These are phyloP conservation scores for Cyanoliseus patagonus DNA, from an alignment of 2,113 vertebrate genomes.

Conservation along the genomic window DNA sequence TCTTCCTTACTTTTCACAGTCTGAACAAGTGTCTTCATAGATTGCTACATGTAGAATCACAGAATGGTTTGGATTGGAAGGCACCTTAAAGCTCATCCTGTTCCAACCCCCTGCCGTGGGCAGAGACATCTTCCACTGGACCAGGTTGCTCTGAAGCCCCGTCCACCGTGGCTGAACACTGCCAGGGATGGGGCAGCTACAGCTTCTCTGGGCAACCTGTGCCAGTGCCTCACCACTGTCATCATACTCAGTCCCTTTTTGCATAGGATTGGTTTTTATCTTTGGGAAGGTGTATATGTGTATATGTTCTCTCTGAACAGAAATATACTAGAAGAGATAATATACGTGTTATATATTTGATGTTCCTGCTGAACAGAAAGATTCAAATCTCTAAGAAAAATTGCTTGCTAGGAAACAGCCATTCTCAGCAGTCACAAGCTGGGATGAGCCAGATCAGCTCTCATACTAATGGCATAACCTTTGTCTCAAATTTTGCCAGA, in stretches of 20 bases:
- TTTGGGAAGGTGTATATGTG: neutral
- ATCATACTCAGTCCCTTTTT: fast-evolving
- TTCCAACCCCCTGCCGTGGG: neutral
- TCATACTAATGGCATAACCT: neutral
- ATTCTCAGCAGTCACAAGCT: neutral
- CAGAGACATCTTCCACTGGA: neutral
- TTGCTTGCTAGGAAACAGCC: neutral
- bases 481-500: neutral
- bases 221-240: neutral
- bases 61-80: neutral
- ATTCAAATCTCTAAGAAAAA: neutral
- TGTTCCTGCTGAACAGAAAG: neutral
- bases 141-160: neutral
- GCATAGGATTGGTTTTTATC: neutral
- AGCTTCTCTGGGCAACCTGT: neutral
- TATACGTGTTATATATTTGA: neutral
- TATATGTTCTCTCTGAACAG: neutral
- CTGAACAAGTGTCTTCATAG: neutral
- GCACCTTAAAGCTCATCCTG: neutral
- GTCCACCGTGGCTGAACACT: neutral
- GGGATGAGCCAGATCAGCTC: neutral
- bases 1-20: neutral
- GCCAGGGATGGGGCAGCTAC: fast-evolving
- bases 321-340: neutral
- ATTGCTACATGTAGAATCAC: neutral